Evolutionary conservation across 2,888 invertebrate genomes (phyloP).

Genomic region (Pyrrhosoma nymphula): DNA sequence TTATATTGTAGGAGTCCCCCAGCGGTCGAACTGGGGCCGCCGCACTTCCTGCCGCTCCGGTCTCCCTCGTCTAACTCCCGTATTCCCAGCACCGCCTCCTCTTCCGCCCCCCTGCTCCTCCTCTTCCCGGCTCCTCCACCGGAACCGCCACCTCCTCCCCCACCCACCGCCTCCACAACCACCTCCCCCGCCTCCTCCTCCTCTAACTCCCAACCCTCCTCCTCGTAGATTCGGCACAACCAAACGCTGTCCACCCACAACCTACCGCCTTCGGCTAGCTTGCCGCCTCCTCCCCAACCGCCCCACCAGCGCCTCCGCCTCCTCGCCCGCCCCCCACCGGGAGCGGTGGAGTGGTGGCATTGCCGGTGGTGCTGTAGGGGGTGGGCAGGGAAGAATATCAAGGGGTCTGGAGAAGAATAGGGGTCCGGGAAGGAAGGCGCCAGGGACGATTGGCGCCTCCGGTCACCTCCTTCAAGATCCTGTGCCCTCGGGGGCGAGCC

Average conservation of each 20-base stretch:
- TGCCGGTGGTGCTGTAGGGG: constrained; percentile 60
- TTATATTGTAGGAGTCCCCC: background rate
- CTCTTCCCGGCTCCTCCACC: too few relatives aligned
- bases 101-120: background rate
- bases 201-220: constrained; percentile 18
- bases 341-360: constrained; percentile 43
- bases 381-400: constrained; percentile 47
- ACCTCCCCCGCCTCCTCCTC: constrained; percentile 3
- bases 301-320: constrained; percentile 48
- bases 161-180: background rate
- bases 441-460: background rate
- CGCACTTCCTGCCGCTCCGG: background rate
- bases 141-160: background rate
- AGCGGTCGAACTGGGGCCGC: background rate
- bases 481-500: background rate
- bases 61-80: background rate
- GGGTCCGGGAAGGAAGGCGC: background rate
- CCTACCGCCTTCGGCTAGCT: constrained; percentile 64
- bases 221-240: constrained; percentile 56
- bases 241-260: constrained; percentile 61
- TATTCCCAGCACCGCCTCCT: background rate
- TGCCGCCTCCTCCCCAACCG: constrained; percentile 19
- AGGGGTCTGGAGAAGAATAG: background rate
- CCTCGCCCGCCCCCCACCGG: constrained; percentile 10
- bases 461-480: background rate